Percentiles rank a stretch among this genome's conserved stretches.
phyloP scores from a whole-genome alignment of 2,113 vertebrate species.

The Pteropus alecto region DNA sequence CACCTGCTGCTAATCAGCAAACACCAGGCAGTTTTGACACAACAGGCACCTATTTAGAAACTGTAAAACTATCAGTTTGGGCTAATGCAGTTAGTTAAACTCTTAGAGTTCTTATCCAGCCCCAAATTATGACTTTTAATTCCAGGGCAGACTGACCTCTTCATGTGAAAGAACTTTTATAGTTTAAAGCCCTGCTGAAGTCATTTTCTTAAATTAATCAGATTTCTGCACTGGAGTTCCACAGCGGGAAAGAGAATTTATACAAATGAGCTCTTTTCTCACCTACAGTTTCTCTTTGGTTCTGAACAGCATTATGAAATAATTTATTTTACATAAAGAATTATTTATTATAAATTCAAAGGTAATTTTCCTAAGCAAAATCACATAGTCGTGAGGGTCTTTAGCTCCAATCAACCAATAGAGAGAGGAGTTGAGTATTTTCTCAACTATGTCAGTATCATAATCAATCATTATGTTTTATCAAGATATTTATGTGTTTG shows the following conservation, averaged over 20 bases:
- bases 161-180: conserved; percentile 26
- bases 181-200: conserved; percentile 29
- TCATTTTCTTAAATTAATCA: conserved; percentile 64
- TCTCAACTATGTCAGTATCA: neutral
- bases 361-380: neutral
- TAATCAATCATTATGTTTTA: neutral
- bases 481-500: neutral
- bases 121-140: neutral
- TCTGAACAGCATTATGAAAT: neutral
- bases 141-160: conserved; percentile 32
- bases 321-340: conserved; percentile 47
- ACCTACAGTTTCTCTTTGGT: neutral
- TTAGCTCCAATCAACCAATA: neutral
- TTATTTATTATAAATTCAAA: neutral
- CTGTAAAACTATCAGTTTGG: neutral
- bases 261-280: conserved; percentile 51
- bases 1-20: conserved; percentile 42
- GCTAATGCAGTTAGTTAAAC: conserved; percentile 45
- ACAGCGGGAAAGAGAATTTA: conserved; percentile 37
- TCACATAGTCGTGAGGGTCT: neutral
- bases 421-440: neutral
- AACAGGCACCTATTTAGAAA: neutral
- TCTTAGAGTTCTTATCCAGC: neutral
- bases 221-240: conserved; percentile 12
- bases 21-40: neutral